Conservation (phyloP, 1,140 invertebrate species). For the Babylonia areolata region DNA sequence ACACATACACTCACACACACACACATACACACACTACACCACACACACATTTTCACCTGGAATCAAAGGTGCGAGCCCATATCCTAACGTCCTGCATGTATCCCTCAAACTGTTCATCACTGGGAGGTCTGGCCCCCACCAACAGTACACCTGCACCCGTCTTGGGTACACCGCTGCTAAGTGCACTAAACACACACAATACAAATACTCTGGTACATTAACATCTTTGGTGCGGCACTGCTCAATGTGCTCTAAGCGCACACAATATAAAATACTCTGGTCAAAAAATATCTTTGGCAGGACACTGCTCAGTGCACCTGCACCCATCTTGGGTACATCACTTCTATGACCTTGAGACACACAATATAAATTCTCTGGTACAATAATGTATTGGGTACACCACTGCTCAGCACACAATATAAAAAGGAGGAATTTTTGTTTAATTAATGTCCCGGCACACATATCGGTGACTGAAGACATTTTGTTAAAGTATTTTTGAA, state of each 20-base stretch:
- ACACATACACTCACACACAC: conserved; percentile 12
- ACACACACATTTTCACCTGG: conserved; percentile 49
- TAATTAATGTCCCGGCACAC: no score
- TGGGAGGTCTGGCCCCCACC: conserved; percentile 63
- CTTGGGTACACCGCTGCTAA: conserved; percentile 42
- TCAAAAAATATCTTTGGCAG: no score
- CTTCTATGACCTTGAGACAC: conserved; percentile 36
- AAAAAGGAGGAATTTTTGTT: no score
- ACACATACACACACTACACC: background rate
- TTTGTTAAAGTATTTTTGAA: no score
- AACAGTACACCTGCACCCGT: conserved; percentile 55
- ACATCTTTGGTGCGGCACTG: no score
- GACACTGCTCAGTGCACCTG: conserved; percentile 57
- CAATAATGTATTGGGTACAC: no score
- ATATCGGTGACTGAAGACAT: no score
- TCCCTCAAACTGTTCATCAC: conserved; percentile 59
- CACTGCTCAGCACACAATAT: no score
- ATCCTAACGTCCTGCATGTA: conserved; percentile 72
- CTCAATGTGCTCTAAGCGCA: no score
- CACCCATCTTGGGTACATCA: conserved; percentile 44
- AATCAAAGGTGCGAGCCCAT: conserved; percentile 54
- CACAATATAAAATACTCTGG: no score
- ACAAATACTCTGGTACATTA: no score
- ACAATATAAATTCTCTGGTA: no score
- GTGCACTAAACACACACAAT: conserved; percentile 35